Percentiles rank a stretch among this genome's conserved stretches.
phyloP scores from a whole-genome alignment of 2,113 vertebrate species.

The Austrofundulus limnaeus region DNA sequence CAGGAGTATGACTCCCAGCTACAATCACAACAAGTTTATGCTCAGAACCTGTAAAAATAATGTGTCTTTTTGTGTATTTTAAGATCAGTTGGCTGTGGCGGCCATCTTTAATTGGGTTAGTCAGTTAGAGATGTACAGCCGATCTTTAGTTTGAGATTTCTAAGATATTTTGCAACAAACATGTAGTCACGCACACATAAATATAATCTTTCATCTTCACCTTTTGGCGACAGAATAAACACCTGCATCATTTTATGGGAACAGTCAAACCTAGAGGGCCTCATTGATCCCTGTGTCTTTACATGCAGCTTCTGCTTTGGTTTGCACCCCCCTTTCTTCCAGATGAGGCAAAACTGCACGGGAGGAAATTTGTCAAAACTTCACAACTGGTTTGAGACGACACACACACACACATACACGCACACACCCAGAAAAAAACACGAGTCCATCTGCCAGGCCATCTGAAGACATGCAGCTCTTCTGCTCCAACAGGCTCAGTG shows the following conservation, averaged over 20 bases:
- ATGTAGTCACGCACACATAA: no score
- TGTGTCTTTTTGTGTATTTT: no score
- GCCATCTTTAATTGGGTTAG: no score
- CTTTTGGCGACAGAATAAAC: not conserved
- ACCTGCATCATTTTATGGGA: not conserved
- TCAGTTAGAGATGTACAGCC: no score
- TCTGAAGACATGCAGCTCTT: slow-evolving; percentile 62
- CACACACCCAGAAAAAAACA: not conserved
- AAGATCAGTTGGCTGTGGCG: no score
- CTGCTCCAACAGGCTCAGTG: slow-evolving; percentile 44
- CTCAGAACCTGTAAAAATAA: no score
- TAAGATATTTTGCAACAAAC: no score
- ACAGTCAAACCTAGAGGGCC: not conserved
- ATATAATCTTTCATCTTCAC: no score
- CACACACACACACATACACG: not conserved
- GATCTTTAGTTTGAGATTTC: no score
- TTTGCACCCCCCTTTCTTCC: not conserved
- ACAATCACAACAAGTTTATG: no score
- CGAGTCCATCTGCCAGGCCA: slow-evolving; percentile 61
- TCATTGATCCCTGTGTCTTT: slow-evolving; percentile 1
- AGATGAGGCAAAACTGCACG: not conserved
- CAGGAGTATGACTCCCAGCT: no score
- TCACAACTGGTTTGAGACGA: slow-evolving; percentile 25
- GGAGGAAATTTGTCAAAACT: slow-evolving; percentile 35
- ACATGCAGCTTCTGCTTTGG: not conserved